Evolutionary conservation across 2,888 invertebrate genomes (phyloP), one percentile per base, ranked within the genome.

Genomic region (Rambutsinella grinnellia): DNA sequence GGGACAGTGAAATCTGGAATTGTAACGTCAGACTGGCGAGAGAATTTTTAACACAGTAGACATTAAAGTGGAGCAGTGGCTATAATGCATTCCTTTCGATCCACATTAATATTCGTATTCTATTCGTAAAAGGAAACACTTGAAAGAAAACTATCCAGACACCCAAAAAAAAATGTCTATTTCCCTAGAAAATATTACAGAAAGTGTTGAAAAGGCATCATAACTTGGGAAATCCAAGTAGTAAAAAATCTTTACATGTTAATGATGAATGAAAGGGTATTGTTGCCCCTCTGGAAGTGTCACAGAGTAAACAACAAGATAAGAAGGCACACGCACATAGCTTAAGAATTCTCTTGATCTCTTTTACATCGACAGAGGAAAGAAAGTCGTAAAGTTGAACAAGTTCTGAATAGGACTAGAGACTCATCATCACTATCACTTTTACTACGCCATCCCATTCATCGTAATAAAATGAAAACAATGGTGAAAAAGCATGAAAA

Each of bases 371-470:
- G 6, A n/a, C n/a, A n/a, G n/a, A n/a, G n/a, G n/a, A 36, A 17
- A 51, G 27, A 65, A 72, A 65, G 66, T 60, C 66, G 66, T 72
- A 72, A 72, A 72, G 66, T 74, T 61, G 66, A 74, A 74, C 74
- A 74, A 74, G 74, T 74, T 61, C 61, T 36, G 60, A 60, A 65
- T 66, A 66, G 53, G 47, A 49, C 36, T 36, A 36, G 13, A 36
- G 13, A 36, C 36, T 72, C 65, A 72, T 72, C 58, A 63, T 72
- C 23, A 61, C 36, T 36, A 36, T 36, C 13, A 13, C 36, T 36
- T 36, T 13, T 36, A 13, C n/a, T n/a, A n/a, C n/a, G n/a, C n/a
- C n/a, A n/a, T n/a, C n/a, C n/a, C n/a, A n/a, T 5, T 36, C 13
- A 13, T 13, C 13, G 36, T 36, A 36, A 36, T 8, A 36, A 36